Percentiles rank a stretch among this genome's conserved stretches.
Conservation (phyloP, 2,797 vertebrate species). For the Adrianichthys oophorus region DNA sequence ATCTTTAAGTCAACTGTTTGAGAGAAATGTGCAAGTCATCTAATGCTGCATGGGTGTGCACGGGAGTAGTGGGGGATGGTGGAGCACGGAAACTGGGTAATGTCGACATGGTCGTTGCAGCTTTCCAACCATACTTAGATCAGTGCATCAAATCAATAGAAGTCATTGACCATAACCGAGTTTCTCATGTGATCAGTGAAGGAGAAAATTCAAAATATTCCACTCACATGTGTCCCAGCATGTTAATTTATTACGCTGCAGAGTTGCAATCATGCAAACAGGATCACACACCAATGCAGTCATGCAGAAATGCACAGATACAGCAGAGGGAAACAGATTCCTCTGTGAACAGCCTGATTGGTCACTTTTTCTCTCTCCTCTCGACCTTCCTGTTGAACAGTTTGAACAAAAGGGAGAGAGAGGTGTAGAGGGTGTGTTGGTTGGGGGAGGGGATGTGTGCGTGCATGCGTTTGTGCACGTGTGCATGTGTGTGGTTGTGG, state of each 20-base stretch:
- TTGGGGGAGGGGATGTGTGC: constrained; percentile 68
- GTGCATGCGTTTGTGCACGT: constrained; percentile 9
- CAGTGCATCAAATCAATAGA: constrained; percentile 70
- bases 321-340: constrained; percentile 41
- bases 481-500: neutral
- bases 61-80: constrained; percentile 45
- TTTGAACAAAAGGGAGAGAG: constrained; percentile 75
- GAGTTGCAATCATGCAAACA: constrained; percentile 9
- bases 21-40: constrained; percentile 64
- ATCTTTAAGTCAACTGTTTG: constrained; percentile 36
- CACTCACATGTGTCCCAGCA: constrained; percentile 17
- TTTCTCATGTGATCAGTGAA: constrained; percentile 66
- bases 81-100: constrained; percentile 63
- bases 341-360: constrained; percentile 72
- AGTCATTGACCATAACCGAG: constrained; percentile 75
- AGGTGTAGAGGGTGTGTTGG: constrained; percentile 50
- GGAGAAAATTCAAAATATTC: constrained; percentile 63
- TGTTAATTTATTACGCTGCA: constrained; percentile 29
- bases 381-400: constrained; percentile 75
- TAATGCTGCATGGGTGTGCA: constrained; percentile 29
- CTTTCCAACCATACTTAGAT: constrained; percentile 62
- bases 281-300: constrained; percentile 7
- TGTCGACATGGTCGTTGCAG: constrained; percentile 67
- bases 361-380: constrained; percentile 72
- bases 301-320: constrained; percentile 28